These are phyloP conservation scores for Vulpes ferrilata DNA, from an alignment of 2,113 vertebrate species.

Conservation along the genomic window DNA sequence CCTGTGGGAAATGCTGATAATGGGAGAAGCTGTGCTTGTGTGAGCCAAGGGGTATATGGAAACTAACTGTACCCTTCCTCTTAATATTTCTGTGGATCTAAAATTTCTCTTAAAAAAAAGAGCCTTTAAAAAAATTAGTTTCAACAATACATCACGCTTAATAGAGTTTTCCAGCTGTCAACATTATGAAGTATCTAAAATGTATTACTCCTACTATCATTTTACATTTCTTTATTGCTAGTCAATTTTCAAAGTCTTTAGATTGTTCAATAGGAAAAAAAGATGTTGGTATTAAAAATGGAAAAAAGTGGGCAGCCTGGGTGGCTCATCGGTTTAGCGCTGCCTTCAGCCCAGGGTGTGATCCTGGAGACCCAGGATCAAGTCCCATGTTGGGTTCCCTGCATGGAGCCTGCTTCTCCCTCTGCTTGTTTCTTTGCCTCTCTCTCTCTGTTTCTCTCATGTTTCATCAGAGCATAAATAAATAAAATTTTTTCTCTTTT, in stretches of 20 bases:
- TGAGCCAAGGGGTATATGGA: not conserved
- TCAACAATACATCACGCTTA: not conserved
- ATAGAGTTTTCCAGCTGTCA: not conserved
- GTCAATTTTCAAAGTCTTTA: not conserved
- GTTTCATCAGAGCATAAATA: too few relatives aligned
- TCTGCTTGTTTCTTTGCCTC: too few relatives aligned
- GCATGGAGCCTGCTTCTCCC: too few relatives aligned
- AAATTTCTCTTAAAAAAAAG: not conserved
- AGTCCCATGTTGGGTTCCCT: too few relatives aligned
- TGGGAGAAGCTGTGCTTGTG: not conserved
- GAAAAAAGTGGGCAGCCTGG: too few relatives aligned
- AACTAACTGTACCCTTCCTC: not conserved
- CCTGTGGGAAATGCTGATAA: not conserved
- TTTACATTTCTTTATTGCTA: not conserved
- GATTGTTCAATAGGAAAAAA: not conserved
- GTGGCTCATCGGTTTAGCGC: too few relatives aligned
- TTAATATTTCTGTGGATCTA: not conserved
- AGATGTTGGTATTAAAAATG: constrained; percentile 17
- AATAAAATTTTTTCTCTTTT: too few relatives aligned
- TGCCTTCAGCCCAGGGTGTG: too few relatives aligned
- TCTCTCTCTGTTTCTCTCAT: too few relatives aligned
- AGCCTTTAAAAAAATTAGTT: not conserved
- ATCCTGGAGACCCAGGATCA: too few relatives aligned
- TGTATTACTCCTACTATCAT: not conserved
- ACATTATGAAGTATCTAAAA: not conserved